Percentiles rank a stretch among this genome's conserved stretches.
These are phyloP conservation scores for Lepilemur septentrionalis DNA, from an alignment of 2,797 vertebrate species.

Conservation along the genomic window DNA sequence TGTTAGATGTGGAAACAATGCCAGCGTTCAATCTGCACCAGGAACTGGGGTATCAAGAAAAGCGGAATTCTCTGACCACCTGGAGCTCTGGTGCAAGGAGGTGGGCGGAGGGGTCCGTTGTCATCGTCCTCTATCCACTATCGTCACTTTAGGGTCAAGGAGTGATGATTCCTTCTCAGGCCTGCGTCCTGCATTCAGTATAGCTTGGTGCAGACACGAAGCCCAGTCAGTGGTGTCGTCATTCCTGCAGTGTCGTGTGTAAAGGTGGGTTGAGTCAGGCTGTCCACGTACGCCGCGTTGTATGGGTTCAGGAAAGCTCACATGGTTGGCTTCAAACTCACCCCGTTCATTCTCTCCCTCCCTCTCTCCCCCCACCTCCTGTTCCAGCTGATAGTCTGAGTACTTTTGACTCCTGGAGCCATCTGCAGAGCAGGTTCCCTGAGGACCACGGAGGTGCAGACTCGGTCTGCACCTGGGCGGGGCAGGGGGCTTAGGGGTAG, in stretches of 20 bases:
- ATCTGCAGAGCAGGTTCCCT: fast-evolving
- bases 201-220: fast-evolving
- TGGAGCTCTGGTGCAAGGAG: background rate
- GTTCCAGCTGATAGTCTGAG: background rate
- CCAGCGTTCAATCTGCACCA: fast-evolving
- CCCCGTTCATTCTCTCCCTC: background rate
- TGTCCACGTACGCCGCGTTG: fast-evolving
- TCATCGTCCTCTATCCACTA: fast-evolving
- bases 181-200: background rate
- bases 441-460: fast-evolving
- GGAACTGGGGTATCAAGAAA: background rate
- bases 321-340: background rate
- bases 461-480: fast-evolving
- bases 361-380: background rate
- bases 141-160: background rate
- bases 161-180: no score
- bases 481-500: fast-evolving
- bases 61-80: background rate
- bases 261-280: background rate
- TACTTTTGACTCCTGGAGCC: background rate
- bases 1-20: background rate
- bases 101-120: fast-evolving
- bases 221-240: fast-evolving
- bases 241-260: fast-evolving
- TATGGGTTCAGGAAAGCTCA: background rate